phyloP scores from a whole-genome alignment of 2,113 vertebrate species.

The Chauna torquata region DNA sequence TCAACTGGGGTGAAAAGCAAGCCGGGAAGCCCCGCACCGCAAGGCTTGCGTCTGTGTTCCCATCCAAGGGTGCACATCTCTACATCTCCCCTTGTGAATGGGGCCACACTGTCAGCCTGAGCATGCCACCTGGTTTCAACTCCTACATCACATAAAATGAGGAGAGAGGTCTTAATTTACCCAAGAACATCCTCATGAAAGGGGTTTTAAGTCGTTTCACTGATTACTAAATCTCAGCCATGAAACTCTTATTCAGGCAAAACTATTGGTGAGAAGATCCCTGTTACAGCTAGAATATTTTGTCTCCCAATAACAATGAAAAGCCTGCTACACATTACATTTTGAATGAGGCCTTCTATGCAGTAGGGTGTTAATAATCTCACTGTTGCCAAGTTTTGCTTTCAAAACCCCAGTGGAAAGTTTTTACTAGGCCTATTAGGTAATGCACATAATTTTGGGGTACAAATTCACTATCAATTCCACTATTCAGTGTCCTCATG shows the following conservation, averaged over 20 bases:
- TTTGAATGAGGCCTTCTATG: slow-evolving; percentile 34
- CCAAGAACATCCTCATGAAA: not conserved
- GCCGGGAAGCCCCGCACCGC: not conserved
- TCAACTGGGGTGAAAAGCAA: not conserved
- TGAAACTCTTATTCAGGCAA: not conserved
- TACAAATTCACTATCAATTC: not conserved
- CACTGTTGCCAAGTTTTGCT: slow-evolving; percentile 38
- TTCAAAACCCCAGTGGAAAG: slow-evolving; percentile 8
- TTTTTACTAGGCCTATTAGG: slow-evolving; percentile 35
- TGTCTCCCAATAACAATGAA: not conserved
- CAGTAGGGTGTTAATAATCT: slow-evolving; percentile 35
- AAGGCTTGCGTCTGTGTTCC: fast-evolving
- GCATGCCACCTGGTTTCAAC: slow-evolving; percentile 26
- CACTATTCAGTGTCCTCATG: not conserved
- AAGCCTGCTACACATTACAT: not conserved
- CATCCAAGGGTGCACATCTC: fast-evolving
- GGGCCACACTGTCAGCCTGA: not conserved
- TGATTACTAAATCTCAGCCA: not conserved
- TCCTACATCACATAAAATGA: not conserved
- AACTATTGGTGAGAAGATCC: not conserved
- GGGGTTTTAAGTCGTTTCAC: not conserved
- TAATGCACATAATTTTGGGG: slow-evolving; percentile 18
- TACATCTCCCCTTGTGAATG: not conserved
- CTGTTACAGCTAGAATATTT: not conserved
- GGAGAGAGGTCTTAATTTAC: not conserved